Conservation (phyloP, 1,140 invertebrate species). For the Rhopalosiphum padi region DNA sequence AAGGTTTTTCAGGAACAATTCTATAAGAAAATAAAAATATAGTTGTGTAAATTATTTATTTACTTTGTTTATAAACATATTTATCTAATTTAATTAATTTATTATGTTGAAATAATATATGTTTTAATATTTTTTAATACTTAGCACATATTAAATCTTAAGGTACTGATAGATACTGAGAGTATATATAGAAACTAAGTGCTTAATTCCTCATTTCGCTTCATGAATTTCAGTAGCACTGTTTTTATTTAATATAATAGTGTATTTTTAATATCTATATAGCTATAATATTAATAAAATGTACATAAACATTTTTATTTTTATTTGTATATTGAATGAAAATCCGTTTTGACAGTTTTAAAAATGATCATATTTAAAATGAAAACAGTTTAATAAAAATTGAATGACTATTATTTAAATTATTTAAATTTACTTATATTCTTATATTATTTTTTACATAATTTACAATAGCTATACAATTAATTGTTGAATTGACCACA, state of each 20-base stretch:
- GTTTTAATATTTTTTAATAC: too few species aligned
- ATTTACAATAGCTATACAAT: not conserved
- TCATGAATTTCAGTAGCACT: too few species aligned
- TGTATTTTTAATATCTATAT: not conserved
- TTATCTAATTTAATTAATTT: too few species aligned
- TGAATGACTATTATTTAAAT: not conserved
- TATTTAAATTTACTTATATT: conserved; percentile 2
- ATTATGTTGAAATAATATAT: too few species aligned
- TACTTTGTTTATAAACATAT: not conserved
- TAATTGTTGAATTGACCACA: not conserved
- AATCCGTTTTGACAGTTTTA: not conserved
- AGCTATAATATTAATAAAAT: not conserved
- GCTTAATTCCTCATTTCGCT: too few species aligned
- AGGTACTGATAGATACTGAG: too few species aligned
- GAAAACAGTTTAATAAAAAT: not conserved
- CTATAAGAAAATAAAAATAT: conserved; percentile 10
- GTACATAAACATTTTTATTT: not conserved
- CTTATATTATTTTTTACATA: not conserved
- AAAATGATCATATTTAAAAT: not conserved
- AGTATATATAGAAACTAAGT: too few species aligned
- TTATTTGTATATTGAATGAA: not conserved
- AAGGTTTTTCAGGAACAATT: not conserved
- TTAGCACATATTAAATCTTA: too few species aligned
- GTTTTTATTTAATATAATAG: too few species aligned
- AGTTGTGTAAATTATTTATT: not conserved